Evolutionary conservation across 2,113 vertebrate genomes (phyloP), one percentile per base, ranked within the genome.

Genomic region (Pholis gunnellus): DNA sequence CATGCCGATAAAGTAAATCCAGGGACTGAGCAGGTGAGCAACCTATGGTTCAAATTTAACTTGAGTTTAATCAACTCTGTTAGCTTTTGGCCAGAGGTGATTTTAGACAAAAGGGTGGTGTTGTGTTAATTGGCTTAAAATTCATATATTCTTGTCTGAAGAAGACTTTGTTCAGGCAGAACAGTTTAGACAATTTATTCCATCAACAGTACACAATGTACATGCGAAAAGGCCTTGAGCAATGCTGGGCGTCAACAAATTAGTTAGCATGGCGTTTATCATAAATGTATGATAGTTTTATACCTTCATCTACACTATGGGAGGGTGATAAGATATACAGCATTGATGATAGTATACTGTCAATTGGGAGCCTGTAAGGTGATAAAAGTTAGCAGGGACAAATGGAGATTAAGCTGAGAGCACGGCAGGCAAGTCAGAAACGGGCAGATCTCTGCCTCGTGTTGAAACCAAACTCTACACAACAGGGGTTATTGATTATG

Each of bases 401-500:
- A 63, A 46, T 27, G 6, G 46, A 68, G 42, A 59, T 76, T 15
- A 75, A 59, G 63, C 79, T 42, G 50, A 73, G 63, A 78, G 46
- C 50, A 67, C 27, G 61, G 67, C 57, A 17, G 25, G 46, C 2
- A 1, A 72, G 52, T 67, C 52, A 64, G 42, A 64, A 34, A 65
- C n/a, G 3, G 72, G 61, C 84, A 60, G 34, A 81, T 86, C 31
- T 81, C 78, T 61, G 61, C 61, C 66, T 60, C 2, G 10, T 79
- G 72, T 79, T 72, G 82, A 84, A 92, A 88, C 84, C 66, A 83
- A 89, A 89, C 70, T 78, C 72, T 17, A 84, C 88, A 79, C 46
- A 67, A 87, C 78, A 78, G 59, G 75, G 79, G 10, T 69, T 88
- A 93, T 93, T 88, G 90, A 94, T 93, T 91, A 84, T 87, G 87